Evolutionary conservation across 2,888 invertebrate species (phyloP), one percentile per base, ranked within the genome.

Genomic region (Platycnemis pennipes): DNA sequence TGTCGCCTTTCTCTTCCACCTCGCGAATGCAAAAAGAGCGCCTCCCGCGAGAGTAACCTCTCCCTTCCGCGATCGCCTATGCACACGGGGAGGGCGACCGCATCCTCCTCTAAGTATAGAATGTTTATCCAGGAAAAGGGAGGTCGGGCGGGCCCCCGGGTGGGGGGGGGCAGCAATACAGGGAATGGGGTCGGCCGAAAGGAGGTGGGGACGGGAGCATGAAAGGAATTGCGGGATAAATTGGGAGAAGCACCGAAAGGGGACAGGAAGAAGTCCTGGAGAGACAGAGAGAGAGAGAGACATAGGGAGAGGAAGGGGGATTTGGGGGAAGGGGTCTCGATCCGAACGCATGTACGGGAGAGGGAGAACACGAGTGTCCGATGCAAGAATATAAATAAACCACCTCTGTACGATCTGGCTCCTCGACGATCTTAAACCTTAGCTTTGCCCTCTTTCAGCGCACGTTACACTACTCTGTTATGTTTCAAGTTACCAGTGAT

Each of bases 71-170:
- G 63, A 63, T 63, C 63, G 63, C 26, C 77, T 31, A 77, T 77
- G 77, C 77, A 77, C 77, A 63, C 77, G 26, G 2, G 2, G 26
- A 63, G 77, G 37, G 77, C 11, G 77, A 37, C 26, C 77, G 77
- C 77, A 77, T 77, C 77, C 63, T 63, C n/a, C 77, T 37, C 77
- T 77, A 77, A 77, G 77, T 77, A 77, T 77, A 77, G 77, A 77
- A 77, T 77, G 77, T 77, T 77, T 77, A 77, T 77, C 77, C 77
- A 77, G 77, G 77, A 77, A 77, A 77, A 77, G 77, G 69, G 31
- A 37, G 77, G 37, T 3, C 37, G 37, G 13, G 77, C 26, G 77
- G 77, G 77, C 49, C 11, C 8, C 13, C 13, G 49, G 49, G 49
- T 11, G 49, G 49, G 49, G 77, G 77, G 13, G 37, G 7, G 37